phyloP scores from a whole-genome alignment of 1,140 invertebrate genomes.

The Thaumetopoea pityocampa region DNA sequence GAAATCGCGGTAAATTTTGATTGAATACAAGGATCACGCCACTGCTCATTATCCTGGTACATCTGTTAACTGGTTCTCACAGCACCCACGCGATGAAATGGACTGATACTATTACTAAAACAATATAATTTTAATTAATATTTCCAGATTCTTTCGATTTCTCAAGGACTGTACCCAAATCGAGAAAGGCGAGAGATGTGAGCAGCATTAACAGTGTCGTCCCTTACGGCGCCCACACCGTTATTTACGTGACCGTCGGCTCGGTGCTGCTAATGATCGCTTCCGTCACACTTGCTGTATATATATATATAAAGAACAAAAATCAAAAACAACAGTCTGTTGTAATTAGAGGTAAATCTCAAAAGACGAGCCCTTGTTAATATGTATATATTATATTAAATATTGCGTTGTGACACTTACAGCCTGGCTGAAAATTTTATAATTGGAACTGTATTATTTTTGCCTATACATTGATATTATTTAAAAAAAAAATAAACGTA shows the following conservation, averaged over 20 bases:
- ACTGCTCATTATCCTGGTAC: too few species aligned
- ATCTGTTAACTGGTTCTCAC: too few species aligned
- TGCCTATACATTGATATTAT: too few species aligned
- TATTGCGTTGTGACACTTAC: too few species aligned
- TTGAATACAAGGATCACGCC: too few species aligned
- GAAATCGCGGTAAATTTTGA: too few species aligned
- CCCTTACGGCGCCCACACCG: conserved; percentile 23
- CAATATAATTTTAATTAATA: conserved; percentile 12
- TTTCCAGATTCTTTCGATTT: conserved; percentile 59
- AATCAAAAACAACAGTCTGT: conserved; percentile 12
- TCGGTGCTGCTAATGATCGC: conserved; percentile 31
- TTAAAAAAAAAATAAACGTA: too few species aligned
- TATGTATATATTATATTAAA: conserved; percentile 7
- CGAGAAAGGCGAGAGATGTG: conserved; percentile 49
- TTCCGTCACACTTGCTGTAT: conserved; percentile 35
- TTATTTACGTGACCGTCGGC: conserved; percentile 40
- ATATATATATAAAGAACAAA: conserved; percentile 36
- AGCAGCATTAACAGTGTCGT: conserved; percentile 22
- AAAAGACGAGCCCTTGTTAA: conserved; percentile 25
- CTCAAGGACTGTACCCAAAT: conserved; percentile 47
- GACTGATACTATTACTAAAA: too few species aligned
- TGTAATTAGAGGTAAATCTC: conserved; percentile 3
- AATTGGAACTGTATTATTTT: too few species aligned
- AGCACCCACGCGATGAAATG: too few species aligned
- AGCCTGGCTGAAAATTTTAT: too few species aligned